Evolutionary conservation across 2,888 invertebrate species (phyloP).

Genomic region (Drosophila pegasa): DNA sequence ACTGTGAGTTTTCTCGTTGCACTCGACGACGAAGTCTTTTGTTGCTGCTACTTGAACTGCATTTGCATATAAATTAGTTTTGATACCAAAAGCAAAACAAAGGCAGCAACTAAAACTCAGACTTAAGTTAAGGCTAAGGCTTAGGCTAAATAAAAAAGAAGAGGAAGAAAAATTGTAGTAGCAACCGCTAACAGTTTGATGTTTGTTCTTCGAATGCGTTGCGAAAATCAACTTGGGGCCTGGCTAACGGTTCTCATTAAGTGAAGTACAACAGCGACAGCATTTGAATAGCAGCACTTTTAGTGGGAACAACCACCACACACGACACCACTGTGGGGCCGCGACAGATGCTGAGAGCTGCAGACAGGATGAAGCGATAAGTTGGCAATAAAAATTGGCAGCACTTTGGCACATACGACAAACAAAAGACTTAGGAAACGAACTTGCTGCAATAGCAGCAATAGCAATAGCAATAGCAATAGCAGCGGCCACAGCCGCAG

Average conservation of each 20-base stretch:
- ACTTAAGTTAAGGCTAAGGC: slow-evolving; percentile 12
- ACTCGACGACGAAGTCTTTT: slow-evolving; percentile 52
- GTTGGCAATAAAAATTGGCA: slow-evolving; percentile 78
- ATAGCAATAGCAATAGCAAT: slow-evolving; percentile 16
- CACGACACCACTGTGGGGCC: slow-evolving; percentile 43
- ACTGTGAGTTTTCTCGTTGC: slow-evolving; percentile 49
- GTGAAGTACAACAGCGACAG: slow-evolving; percentile 64
- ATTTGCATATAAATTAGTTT: slow-evolving; percentile 80
- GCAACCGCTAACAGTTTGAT: slow-evolving; percentile 60
- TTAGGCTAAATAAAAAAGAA: slow-evolving; percentile 9
- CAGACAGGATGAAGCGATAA: slow-evolving; percentile 72
- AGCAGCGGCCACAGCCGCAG: slow-evolving; percentile 21
- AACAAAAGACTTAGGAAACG: slow-evolving; percentile 66
- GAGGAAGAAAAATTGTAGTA: slow-evolving; percentile 10
- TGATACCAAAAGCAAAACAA: slow-evolving; percentile 51
- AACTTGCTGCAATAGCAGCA: slow-evolving; percentile 34
- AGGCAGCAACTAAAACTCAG: slow-evolving; percentile 26
- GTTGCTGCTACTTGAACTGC: slow-evolving; percentile 75
- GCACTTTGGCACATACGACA: slow-evolving; percentile 74
- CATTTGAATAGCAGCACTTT: slow-evolving; percentile 55
- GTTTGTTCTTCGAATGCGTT: slow-evolving; percentile 75
- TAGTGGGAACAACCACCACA: slow-evolving; percentile 61
- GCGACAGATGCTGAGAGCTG: slow-evolving; percentile 21
- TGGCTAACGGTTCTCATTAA: slow-evolving; percentile 74
- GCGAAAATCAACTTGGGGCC: slow-evolving; percentile 60